phyloP scores from a whole-genome alignment of 2,888 invertebrate genomes.

The Lottia gigantea region DNA sequence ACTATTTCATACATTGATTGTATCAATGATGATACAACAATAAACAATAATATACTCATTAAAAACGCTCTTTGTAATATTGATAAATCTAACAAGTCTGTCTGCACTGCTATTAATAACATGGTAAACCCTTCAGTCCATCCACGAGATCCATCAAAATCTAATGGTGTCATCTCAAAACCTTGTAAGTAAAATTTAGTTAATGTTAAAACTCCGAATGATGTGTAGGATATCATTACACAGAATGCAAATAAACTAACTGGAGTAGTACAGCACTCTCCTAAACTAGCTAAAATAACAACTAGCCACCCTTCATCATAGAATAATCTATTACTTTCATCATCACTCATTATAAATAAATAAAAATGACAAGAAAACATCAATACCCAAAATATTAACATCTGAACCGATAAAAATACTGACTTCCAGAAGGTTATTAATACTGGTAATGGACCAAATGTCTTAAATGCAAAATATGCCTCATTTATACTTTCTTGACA shows the following conservation, averaged over 20 bases:
- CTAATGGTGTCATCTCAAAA: slow-evolving; percentile 57
- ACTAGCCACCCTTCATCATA: slow-evolving; percentile 66
- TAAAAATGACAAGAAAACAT: slow-evolving; percentile 69
- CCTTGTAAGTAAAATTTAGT: slow-evolving; percentile 69
- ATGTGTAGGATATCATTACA: slow-evolving; percentile 70
- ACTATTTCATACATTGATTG: slow-evolving; percentile 72
- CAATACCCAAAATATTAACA: slow-evolving; percentile 71
- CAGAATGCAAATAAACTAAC: slow-evolving; percentile 71
- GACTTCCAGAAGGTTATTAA: slow-evolving; percentile 68
- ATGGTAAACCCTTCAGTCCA: slow-evolving; percentile 72
- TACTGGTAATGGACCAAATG: slow-evolving; percentile 64
- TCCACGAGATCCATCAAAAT: slow-evolving; percentile 65
- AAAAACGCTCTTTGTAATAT: slow-evolving; percentile 71
- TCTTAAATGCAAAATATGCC: slow-evolving; percentile 51
- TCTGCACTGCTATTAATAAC: slow-evolving; percentile 71
- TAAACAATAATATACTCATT: slow-evolving; percentile 71
- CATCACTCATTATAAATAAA: slow-evolving; percentile 56
- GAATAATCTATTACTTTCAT: slow-evolving; percentile 41
- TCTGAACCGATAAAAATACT: slow-evolving; percentile 69
- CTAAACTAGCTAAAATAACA: slow-evolving; percentile 65
- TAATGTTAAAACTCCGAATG: slow-evolving; percentile 67
- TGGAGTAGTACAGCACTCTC: slow-evolving; percentile 70
- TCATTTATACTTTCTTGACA: slow-evolving; percentile 52
- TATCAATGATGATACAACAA: slow-evolving; percentile 72
- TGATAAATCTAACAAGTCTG: slow-evolving; percentile 70